phyloP scores from a whole-genome alignment of 2,888 invertebrate species.

The Drosophila multiciliata region DNA sequence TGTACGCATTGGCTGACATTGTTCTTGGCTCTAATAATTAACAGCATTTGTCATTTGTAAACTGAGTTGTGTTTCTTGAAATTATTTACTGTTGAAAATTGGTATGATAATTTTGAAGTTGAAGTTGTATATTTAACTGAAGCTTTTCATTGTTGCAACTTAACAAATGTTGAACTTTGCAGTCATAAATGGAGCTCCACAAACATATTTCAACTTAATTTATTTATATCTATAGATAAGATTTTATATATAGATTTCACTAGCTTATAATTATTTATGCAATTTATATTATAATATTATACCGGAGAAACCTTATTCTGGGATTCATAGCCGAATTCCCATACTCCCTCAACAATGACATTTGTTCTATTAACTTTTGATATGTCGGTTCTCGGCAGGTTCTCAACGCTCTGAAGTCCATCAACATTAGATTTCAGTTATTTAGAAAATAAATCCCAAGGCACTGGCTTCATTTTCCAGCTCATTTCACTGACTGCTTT shows the following conservation, averaged over 20 bases:
- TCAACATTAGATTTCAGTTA: slow-evolving; percentile 37
- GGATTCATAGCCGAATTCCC: background rate
- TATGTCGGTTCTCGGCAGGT: slow-evolving; percentile 1
- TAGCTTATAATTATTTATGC: background rate
- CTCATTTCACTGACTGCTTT: slow-evolving; percentile 61
- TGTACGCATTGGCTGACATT: background rate
- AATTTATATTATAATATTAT: background rate
- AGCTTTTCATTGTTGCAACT: background rate
- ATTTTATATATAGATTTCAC: background rate
- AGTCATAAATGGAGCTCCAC: background rate
- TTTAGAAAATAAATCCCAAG: slow-evolving; percentile 53
- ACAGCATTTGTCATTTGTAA: background rate
- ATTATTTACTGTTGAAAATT: background rate
- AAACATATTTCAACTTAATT: background rate
- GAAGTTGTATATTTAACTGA: background rate
- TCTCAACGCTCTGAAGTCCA: background rate
- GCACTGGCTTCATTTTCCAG: slow-evolving; percentile 70
- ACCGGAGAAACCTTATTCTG: background rate
- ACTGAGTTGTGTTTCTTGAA: background rate
- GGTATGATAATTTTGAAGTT: background rate
- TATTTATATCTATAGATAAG: background rate
- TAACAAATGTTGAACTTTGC: background rate
- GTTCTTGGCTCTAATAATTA: slow-evolving; percentile 9
- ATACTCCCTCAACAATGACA: background rate
- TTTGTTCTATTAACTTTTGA: background rate